These are phyloP conservation scores for Eurypyga helias DNA, from an alignment of 2,113 vertebrate genomes.

Conservation along the genomic window DNA sequence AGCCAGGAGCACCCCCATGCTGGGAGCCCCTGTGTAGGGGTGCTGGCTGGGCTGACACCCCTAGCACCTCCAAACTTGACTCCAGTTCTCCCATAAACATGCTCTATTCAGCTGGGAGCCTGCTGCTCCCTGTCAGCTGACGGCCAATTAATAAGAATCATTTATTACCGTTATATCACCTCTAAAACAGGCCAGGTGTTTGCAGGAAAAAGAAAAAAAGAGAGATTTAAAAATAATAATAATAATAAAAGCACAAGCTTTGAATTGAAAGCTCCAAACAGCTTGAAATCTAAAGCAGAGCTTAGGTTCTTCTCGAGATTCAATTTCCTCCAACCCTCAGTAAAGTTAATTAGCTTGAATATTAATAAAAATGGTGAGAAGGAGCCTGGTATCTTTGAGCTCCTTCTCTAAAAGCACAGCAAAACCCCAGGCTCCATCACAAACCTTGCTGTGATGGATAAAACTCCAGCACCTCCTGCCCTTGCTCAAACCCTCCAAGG, in stretches of 20 bases:
- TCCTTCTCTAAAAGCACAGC: not conserved
- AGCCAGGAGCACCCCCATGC: not conserved
- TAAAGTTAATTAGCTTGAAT: conserved; percentile 38
- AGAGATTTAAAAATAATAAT: conserved; percentile 19
- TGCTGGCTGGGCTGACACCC: not conserved
- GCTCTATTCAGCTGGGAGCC: not conserved
- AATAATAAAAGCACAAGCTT: conserved; percentile 29
- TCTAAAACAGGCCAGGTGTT: conserved; percentile 21
- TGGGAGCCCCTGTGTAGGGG: accelerated
- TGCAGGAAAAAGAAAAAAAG: not conserved
- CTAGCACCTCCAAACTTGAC: not conserved
- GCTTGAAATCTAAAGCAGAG: conserved; percentile 42
- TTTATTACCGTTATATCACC: conserved; percentile 1
- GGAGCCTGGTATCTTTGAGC: not conserved
- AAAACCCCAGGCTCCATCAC: not conserved
- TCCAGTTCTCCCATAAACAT: not conserved
- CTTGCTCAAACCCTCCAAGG: not conserved
- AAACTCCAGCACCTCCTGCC: not conserved
- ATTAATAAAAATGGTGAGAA: conserved; percentile 26
- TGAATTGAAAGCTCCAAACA: not conserved
- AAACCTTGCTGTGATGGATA: accelerated
- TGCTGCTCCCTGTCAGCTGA: not conserved
- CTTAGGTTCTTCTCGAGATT: conserved; percentile 28
- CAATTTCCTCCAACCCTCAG: conserved; percentile 36
- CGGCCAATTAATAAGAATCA: conserved; percentile 13